Evolutionary conservation across 1,140 invertebrate genomes (phyloP).

Genomic region (Pristionchus pacificus): DNA sequence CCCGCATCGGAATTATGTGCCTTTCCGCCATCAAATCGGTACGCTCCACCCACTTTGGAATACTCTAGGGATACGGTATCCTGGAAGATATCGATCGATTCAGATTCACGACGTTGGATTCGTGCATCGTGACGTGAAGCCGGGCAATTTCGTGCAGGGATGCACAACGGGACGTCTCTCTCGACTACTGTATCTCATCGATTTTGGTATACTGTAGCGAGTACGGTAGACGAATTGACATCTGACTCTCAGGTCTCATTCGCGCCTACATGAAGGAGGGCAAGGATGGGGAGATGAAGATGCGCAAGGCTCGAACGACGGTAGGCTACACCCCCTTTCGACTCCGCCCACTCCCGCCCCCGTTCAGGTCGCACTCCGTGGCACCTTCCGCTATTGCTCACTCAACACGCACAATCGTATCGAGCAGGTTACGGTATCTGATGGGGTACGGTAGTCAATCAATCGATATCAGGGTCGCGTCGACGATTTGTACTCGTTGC

Average conservation of each 20-base stretch:
- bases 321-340: not conserved
- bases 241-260: not conserved
- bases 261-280: not conserved
- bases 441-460: no score
- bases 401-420: conserved; percentile 41
- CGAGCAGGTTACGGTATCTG: no score
- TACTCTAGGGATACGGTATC: no score
- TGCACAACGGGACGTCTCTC: conserved; percentile 35
- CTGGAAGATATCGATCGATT: no score
- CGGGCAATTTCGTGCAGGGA: conserved; percentile 43
- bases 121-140: conserved; percentile 36
- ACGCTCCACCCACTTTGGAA: not conserved
- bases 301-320: not conserved
- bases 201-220: no score
- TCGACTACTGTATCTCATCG: conserved; percentile 42
- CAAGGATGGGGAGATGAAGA: not conserved
- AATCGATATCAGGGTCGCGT: no score
- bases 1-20: not conserved
- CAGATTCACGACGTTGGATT: conserved; percentile 35
- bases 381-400: conserved; percentile 46
- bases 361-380: conserved; percentile 36
- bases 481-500: not conserved
- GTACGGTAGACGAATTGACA: no score
- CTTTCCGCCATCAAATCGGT: conserved; percentile 11
- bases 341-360: not conserved